Percentiles rank a stretch among this genome's conserved stretches.
Conservation (phyloP, 2,888 invertebrate genomes). For the Gibbula magus region DNA sequence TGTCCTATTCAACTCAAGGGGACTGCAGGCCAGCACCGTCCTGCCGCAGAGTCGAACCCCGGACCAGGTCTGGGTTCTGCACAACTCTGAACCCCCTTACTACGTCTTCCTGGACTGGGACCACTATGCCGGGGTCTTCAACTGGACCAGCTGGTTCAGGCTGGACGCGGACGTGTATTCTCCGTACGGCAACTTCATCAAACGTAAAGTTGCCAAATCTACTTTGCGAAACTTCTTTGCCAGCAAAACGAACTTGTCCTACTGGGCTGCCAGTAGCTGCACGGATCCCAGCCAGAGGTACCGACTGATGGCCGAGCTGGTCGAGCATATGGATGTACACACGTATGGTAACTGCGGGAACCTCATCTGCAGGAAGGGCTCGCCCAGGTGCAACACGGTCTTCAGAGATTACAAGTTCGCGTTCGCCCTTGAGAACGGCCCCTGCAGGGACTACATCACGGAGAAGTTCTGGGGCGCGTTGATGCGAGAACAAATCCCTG, state of each 20-base stretch:
- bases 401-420: conserved; percentile 38
- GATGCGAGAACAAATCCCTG: conserved; percentile 36
- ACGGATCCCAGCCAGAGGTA: conserved; percentile 22
- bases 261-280: conserved; percentile 25
- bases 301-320: conserved; percentile 19
- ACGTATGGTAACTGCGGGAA: conserved; percentile 30
- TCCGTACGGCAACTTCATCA: conserved; percentile 26
- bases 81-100: conserved; percentile 34
- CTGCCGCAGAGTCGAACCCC: not conserved
- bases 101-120: conserved; percentile 20
- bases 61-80: conserved; percentile 33
- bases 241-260: not conserved
- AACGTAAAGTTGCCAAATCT: not conserved
- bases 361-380: not conserved
- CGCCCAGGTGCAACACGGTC: conserved; percentile 4
- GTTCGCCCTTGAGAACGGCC: conserved; percentile 44
- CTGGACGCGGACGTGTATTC: conserved; percentile 29
- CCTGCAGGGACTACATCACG: conserved; percentile 45
- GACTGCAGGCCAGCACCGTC: not conserved
- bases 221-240: not conserved
- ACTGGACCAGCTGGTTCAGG: conserved; percentile 36
- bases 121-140: conserved; percentile 25
- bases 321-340: conserved; percentile 30
- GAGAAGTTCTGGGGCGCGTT: conserved; percentile 41
- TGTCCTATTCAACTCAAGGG: not conserved